These are phyloP conservation scores for Sesamia inferens DNA, from an alignment of 2,888 invertebrate genomes.

Conservation along the genomic window DNA sequence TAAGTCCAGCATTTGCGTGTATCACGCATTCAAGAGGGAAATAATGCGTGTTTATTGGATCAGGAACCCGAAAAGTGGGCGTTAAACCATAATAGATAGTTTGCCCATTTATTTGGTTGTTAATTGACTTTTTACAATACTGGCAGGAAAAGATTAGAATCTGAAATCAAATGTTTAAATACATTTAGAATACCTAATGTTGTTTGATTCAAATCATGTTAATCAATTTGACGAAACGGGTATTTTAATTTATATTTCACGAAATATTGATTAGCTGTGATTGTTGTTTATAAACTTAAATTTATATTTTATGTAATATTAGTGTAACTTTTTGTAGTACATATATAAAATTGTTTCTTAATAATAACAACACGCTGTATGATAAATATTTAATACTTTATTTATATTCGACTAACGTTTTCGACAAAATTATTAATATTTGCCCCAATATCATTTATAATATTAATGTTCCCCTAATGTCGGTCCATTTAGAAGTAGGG, in stretches of 20 bases:
- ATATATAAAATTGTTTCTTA: too few species aligned
- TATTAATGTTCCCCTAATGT: conserved; percentile 59
- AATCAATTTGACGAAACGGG: too few species aligned
- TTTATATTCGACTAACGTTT: conserved; percentile 60
- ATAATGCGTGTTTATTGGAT: conserved; percentile 52
- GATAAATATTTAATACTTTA: conserved; percentile 42
- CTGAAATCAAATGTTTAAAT: not conserved
- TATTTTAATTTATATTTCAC: not conserved
- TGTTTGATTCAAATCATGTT: not conserved
- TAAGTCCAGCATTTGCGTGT: conserved; percentile 58
- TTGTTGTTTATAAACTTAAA: too few species aligned
- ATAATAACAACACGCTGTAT: conserved; percentile 54
- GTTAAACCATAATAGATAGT: conserved; percentile 43
- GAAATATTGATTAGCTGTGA: not conserved
- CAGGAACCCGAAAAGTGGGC: conserved; percentile 42
- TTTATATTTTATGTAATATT: not conserved
- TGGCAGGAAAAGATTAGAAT: conserved; percentile 16
- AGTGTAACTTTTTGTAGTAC: too few species aligned
- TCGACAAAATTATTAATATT: conserved; percentile 55
- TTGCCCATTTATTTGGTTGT: conserved; percentile 8
- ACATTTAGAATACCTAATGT: not conserved
- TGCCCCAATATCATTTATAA: conserved; percentile 56
- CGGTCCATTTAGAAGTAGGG: conserved; percentile 41
- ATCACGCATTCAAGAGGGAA: conserved; percentile 61
- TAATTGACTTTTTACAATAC: conserved; percentile 8